Percentiles rank a stretch among this genome's conserved stretches.
Conservation (phyloP, 2,113 vertebrate genomes). For the Mola mola region DNA sequence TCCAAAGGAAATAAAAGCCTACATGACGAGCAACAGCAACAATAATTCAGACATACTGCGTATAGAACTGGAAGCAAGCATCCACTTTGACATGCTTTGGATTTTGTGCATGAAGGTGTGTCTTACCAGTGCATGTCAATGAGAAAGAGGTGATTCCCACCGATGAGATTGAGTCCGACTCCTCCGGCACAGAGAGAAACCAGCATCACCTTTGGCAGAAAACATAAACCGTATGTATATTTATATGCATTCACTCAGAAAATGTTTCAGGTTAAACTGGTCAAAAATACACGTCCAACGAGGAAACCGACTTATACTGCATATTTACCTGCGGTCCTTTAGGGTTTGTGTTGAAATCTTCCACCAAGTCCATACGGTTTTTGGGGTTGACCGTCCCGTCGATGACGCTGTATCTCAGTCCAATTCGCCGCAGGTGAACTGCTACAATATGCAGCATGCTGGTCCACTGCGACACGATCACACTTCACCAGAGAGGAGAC, state of each 20-base stretch:
- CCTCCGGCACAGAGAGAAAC: slow-evolving; percentile 95
- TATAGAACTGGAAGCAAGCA: neutral
- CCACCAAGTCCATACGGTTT: slow-evolving; percentile 92
- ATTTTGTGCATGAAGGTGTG: neutral
- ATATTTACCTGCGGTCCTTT: slow-evolving; percentile 88
- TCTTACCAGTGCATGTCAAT: slow-evolving; percentile 97
- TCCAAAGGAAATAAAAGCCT: neutral
- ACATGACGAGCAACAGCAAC: neutral
- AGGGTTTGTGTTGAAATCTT: slow-evolving; percentile 91
- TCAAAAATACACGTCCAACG: no score
- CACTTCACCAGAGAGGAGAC: slow-evolving; percentile 73
- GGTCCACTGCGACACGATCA: slow-evolving; percentile 98
- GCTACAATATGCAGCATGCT: slow-evolving; percentile 92
- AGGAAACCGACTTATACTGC: no score
- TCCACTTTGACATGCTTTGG: neutral
- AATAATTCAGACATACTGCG: neutral
- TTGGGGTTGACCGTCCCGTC: slow-evolving; percentile 92
- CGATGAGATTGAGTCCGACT: slow-evolving; percentile 91
- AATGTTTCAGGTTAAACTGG: neutral
- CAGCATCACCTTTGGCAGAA: slow-evolving; percentile 89
- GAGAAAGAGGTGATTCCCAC: slow-evolving; percentile 97
- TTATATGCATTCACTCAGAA: neutral
- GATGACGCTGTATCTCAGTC: slow-evolving; percentile 82
- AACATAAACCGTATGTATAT: neutral
- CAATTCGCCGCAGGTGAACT: slow-evolving; percentile 81